phyloP scores from a whole-genome alignment of 53 echinoderm and acorn worm species.

The Echinometra lucunter region DNA sequence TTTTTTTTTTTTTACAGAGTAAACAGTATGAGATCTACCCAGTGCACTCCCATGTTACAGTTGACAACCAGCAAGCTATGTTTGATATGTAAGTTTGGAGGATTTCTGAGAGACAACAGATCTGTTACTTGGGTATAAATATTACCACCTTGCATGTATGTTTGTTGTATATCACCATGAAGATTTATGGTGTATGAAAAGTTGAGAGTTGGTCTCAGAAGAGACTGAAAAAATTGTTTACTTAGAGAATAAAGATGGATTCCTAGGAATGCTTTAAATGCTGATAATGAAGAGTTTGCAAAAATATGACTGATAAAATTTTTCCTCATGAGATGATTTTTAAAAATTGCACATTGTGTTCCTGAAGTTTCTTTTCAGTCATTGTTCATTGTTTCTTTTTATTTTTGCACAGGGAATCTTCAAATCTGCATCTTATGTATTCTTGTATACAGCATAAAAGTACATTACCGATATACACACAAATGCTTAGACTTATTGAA shows the following conservation, averaged over 20 bases:
- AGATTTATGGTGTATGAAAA: not conserved
- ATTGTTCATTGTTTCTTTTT: not conserved
- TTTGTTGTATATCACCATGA: not conserved
- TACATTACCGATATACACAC: not conserved
- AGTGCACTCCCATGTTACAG: constrained; percentile 86
- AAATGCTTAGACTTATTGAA: too few species aligned
- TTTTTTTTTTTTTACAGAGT: constrained; percentile 68
- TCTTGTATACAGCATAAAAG: not conserved
- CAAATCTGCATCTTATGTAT: too few species aligned
- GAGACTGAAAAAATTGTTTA: not conserved
- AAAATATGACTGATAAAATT: not conserved
- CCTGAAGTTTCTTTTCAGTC: not conserved
- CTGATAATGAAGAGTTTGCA: not conserved
- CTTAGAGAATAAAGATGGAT: not conserved
- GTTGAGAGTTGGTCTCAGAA: too few species aligned
- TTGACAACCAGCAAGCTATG: constrained; percentile 85
- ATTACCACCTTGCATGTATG: too few species aligned
- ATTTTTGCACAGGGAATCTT: too few species aligned
- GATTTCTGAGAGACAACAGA: not conserved
- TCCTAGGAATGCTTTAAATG: not conserved
- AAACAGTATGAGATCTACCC: constrained; percentile 75
- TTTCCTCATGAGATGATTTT: not conserved
- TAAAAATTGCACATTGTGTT: not conserved
- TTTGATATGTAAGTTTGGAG: constrained; percentile 82
- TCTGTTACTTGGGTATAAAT: not conserved